Evolutionary conservation across 1,140 invertebrate species (phyloP).

Genomic region (Mercenaria mercenaria): DNA sequence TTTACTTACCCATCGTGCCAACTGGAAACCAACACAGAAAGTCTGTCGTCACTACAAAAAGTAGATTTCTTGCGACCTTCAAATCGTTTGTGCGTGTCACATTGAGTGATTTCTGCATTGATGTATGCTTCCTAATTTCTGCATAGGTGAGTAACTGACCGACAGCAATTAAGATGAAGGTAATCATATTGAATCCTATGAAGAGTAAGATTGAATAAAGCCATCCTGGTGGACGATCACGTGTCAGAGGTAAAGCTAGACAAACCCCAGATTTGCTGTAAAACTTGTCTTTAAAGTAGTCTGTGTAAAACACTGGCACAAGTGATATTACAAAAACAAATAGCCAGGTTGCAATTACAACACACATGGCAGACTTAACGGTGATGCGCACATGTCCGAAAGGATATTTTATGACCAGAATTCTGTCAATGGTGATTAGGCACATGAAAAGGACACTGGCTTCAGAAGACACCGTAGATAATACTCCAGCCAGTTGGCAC

Average conservation of each 20-base stretch:
- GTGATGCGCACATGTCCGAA: constrained; percentile 65
- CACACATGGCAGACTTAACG: background rate
- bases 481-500: constrained; percentile 78
- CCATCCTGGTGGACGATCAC: too few relatives aligned
- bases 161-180: constrained; percentile 60
- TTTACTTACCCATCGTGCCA: constrained; percentile 68
- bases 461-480: constrained; percentile 77
- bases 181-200: constrained; percentile 60
- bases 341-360: constrained; percentile 54
- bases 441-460: constrained; percentile 70
- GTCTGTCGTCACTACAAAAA: constrained; percentile 47
- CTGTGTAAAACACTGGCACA: constrained; percentile 49
- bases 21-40: too few relatives aligned
- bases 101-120: background rate
- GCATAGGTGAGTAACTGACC: constrained; percentile 52
- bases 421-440: constrained; percentile 72
- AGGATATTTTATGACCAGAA: constrained; percentile 72
- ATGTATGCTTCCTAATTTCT: background rate
- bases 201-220: constrained; percentile 53
- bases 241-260: constrained; percentile 57
- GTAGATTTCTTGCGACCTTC: constrained; percentile 57
- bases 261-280: constrained; percentile 64
- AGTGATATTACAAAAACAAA: constrained; percentile 52
- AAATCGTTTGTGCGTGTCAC: constrained; percentile 47
- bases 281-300: constrained; percentile 57